phyloP scores from a whole-genome alignment of 2,797 vertebrate species.

The Loris lydekkerianus region DNA sequence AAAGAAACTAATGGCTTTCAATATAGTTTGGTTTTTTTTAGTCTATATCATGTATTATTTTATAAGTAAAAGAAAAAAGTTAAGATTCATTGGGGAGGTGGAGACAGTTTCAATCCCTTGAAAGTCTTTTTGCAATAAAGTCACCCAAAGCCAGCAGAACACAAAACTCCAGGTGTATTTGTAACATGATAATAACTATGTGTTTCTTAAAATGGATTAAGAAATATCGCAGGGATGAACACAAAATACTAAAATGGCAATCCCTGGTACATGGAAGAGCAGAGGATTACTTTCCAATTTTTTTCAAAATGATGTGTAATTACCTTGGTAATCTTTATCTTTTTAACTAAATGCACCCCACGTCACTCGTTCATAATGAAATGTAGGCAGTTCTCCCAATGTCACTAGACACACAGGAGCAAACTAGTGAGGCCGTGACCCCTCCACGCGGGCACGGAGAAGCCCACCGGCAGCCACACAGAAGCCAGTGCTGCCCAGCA shows the following conservation, averaged over 20 bases:
- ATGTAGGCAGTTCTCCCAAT: not conserved
- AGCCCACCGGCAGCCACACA: not conserved
- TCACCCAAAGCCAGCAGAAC: conserved; percentile 21
- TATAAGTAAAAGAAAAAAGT: conserved; percentile 8
- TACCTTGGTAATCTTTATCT: not conserved
- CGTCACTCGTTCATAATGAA: not conserved
- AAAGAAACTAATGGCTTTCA: conserved; percentile 39
- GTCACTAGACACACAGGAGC: not conserved
- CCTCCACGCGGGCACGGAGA: not conserved
- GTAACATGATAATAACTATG: not conserved
- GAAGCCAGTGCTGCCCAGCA: not conserved
- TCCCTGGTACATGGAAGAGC: not conserved
- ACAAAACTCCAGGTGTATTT: not conserved
- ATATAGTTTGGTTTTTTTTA: not conserved
- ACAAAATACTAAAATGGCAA: conserved; percentile 43
- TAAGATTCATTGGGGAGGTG: not conserved
- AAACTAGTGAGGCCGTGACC: not conserved
- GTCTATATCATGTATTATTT: not conserved
- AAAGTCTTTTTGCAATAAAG: conserved; percentile 54
- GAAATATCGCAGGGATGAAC: not conserved
- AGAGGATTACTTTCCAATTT: not conserved
- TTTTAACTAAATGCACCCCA: not conserved
- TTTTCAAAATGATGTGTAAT: not conserved
- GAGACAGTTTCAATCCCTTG: conserved; percentile 40
- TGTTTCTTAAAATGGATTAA: conserved; percentile 38